Percentiles rank a stretch among this genome's conserved stretches.
Evolutionary conservation across 2,797 vertebrate species (phyloP).

Genomic region (Lacerta agilis): DNA sequence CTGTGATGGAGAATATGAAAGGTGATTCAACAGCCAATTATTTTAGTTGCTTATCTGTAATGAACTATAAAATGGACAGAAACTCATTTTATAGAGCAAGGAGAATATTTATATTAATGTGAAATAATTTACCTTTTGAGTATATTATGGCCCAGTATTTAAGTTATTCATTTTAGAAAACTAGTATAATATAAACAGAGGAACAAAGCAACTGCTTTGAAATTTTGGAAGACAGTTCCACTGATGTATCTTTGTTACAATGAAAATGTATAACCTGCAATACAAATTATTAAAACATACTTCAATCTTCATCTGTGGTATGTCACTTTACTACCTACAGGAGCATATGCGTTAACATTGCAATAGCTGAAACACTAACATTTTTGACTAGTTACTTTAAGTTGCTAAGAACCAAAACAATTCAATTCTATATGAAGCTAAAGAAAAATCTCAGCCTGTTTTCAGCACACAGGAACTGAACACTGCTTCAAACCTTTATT

Average conservation of each 20-base stretch:
- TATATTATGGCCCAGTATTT: background rate
- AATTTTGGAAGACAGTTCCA: background rate
- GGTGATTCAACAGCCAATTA: background rate
- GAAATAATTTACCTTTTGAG: background rate
- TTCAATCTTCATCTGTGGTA: background rate
- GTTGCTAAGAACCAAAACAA: no score
- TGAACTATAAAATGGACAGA: background rate
- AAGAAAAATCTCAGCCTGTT: no score
- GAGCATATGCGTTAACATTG: no score
- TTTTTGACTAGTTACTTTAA: no score
- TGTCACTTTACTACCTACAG: background rate
- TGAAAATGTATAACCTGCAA: background rate
- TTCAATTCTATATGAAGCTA: no score
- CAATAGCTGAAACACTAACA: no score
- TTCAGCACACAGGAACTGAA: background rate
- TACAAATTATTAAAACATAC: conserved; percentile 11
- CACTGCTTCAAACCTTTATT: background rate
- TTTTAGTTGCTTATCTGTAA: conserved; percentile 24
- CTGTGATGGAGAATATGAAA: background rate
- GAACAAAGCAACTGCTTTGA: background rate
- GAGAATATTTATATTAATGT: background rate
- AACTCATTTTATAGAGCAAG: background rate
- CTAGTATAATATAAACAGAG: background rate
- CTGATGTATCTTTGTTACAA: background rate
- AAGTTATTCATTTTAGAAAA: background rate